A percentile compares a stretch with the other conserved stretches of the same genome.
Conservation (phyloP, 2,797 vertebrate genomes). For the Emys orbicularis region DNA sequence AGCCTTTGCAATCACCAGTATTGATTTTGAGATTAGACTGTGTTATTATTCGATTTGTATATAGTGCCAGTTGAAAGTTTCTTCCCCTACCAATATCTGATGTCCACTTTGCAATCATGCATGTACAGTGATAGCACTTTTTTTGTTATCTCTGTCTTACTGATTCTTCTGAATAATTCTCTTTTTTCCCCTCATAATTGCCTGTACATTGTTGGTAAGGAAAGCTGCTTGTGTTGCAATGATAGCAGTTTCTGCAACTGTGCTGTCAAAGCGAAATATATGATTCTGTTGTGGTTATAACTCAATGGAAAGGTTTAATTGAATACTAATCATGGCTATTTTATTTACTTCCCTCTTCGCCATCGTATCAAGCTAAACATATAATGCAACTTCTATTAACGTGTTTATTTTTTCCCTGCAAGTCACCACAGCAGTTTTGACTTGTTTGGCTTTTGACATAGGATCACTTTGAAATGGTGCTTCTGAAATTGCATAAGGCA, state of each 20-base stretch:
- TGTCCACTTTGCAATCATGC: neutral
- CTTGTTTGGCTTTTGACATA: slow-evolving; percentile 21
- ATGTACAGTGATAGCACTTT: neutral
- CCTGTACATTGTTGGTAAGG: neutral
- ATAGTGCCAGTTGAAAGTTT: neutral
- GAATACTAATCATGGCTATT: neutral
- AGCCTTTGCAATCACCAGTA: neutral
- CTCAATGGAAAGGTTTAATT: neutral
- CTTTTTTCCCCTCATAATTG: neutral
- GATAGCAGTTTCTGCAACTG: neutral
- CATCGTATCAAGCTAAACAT: neutral
- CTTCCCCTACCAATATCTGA: neutral
- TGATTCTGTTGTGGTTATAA: neutral
- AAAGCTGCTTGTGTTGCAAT: slow-evolving; percentile 3
- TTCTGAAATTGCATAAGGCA: slow-evolving; percentile 3
- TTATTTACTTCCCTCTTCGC: neutral
- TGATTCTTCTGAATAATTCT: neutral
- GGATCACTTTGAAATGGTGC: slow-evolving; percentile 44
- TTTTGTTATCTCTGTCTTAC: neutral
- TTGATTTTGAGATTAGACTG: neutral
- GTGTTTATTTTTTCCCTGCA: neutral
- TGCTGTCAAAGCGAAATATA: neutral
- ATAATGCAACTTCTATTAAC: rapidly evolving
- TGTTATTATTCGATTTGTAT: neutral
- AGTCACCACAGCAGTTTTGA: slow-evolving; percentile 28